These are phyloP conservation scores for Molossus molossus DNA, from an alignment of 2,797 vertebrate species.

Conservation along the genomic window DNA sequence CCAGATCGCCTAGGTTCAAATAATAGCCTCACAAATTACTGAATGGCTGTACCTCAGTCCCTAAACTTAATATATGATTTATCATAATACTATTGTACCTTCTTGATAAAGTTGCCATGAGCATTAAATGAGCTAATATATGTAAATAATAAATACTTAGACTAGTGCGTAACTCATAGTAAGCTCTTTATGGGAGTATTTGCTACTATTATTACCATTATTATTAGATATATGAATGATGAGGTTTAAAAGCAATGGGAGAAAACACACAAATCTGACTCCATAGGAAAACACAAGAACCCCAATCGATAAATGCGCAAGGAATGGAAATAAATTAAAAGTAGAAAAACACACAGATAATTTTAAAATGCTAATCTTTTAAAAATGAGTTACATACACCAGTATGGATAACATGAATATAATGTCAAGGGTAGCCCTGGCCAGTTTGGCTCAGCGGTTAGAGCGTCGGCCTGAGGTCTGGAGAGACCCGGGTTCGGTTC, in stretches of 20 bases:
- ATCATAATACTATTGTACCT: not conserved
- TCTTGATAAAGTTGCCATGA: not conserved
- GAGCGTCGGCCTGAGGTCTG: too few relatives aligned
- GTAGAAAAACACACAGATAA: constrained; percentile 32
- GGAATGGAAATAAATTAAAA: constrained; percentile 31
- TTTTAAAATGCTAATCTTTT: constrained; percentile 22
- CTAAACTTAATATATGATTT: not conserved
- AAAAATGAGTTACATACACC: constrained; percentile 14
- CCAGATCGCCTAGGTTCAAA: not conserved
- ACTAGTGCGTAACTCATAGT: not conserved
- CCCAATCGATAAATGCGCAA: not conserved
- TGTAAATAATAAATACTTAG: not conserved
- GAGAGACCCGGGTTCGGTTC: too few relatives aligned
- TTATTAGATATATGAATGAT: not conserved
- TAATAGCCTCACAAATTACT: not conserved
- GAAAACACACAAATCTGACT: constrained; percentile 39
- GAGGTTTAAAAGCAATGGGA: constrained; percentile 21
- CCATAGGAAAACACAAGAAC: constrained; percentile 2
- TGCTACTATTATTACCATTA: not conserved
- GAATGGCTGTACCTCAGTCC: not conserved
- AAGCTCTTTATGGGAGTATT: not conserved
- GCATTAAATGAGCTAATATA: constrained; percentile 23
- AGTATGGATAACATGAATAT: constrained; percentile 16
- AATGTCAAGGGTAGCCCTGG: not conserved
- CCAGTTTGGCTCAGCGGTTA: too few relatives aligned